Base-by-base conservation (phyloP, 2,113 vertebrate genomes). In the Bagarius yarrelli region DNA sequence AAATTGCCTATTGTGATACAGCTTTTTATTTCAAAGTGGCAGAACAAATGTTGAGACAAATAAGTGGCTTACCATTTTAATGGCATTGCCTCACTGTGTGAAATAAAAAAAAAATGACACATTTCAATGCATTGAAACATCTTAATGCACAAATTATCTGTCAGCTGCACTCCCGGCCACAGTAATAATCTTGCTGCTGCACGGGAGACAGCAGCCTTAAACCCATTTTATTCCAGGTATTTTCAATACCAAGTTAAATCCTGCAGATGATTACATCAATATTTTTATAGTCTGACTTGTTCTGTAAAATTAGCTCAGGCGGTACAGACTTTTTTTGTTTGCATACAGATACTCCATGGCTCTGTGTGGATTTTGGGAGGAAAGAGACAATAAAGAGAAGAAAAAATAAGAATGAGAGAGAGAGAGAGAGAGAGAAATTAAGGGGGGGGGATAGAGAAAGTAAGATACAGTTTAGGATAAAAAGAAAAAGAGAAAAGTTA, bases 61-160 rank as follows among this genome's bases (percentile, higher is more conserved):
- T 92, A 92, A 91, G 92, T 90, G 89, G 85, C 89, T 87, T 87
- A 85, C 88, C 85, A 87, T 91, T 93, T 89, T 88, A 91, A 91
- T 90, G 85, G 55, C 87, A 90, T 84, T 89, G 88, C 87, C 77
- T 80, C 23, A 66, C 66, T 86, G 81, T 85, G 66, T 82, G 80
- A 74, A 88, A 84, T 85, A 78, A 4, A 47, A 78, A 4, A 47
- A 85, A 87, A 89, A 84, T 82, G 90, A 88, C 90, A 90, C 88
- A 92, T 92, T 91, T 89, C 86, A 87, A 85, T 87, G 89, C 88
- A 83, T 74, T 70, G 75, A 80, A 78, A 90, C 86, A 87, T 92
- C 91, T 91, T 92, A 89, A 90, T 90, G 84, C 87, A 87, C 85
- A 91, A 90, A 91, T 91, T 93, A 90, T 93, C 89, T 89, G 89